phyloP scores from a whole-genome alignment of 2,797 vertebrate genomes.

The Pogoniulus pusillus region DNA sequence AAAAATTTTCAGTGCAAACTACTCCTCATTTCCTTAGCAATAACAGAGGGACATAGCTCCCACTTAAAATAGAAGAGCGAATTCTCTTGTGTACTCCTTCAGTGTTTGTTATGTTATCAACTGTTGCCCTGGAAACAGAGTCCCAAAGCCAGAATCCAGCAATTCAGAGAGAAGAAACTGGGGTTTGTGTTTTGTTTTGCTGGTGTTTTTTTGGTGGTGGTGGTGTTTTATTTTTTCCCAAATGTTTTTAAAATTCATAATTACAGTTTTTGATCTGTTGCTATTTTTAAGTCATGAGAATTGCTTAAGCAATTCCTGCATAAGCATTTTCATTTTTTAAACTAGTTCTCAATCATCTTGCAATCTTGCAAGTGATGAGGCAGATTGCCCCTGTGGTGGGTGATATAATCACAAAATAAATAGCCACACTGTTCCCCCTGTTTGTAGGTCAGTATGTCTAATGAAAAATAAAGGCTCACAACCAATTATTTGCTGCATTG shows the following conservation, averaged over 20 bases:
- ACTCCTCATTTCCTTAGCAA: constrained; percentile 3
- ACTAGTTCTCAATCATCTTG: neutral
- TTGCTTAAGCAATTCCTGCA: neutral
- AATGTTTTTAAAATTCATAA: neutral
- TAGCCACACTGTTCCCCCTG: neutral
- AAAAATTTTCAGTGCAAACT: neutral
- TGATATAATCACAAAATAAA: neutral
- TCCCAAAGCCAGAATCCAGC: neutral
- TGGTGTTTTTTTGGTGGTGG: too few species aligned
- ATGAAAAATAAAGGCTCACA: neutral
- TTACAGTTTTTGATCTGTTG: neutral
- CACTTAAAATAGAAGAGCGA: constrained; percentile 42
- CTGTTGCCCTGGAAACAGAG: constrained; percentile 39
- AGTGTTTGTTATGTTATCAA: constrained; percentile 7
- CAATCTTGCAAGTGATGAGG: neutral
- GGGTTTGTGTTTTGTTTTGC: neutral
- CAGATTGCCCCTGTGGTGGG: neutral
- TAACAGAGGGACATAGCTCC: neutral
- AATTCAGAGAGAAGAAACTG: neutral
- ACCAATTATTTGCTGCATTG: neutral
- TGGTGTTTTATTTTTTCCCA: neutral
- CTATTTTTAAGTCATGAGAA: neutral
- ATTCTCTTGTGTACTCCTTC: neutral
- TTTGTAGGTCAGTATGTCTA: neutral
- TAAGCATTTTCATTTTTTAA: neutral